A percentile compares a stretch with the other conserved stretches of the same genome.
Evolutionary conservation across 37 sponge, comb jelly and placozoan species (phyloP).

Genomic region (Crambe crambe): DNA sequence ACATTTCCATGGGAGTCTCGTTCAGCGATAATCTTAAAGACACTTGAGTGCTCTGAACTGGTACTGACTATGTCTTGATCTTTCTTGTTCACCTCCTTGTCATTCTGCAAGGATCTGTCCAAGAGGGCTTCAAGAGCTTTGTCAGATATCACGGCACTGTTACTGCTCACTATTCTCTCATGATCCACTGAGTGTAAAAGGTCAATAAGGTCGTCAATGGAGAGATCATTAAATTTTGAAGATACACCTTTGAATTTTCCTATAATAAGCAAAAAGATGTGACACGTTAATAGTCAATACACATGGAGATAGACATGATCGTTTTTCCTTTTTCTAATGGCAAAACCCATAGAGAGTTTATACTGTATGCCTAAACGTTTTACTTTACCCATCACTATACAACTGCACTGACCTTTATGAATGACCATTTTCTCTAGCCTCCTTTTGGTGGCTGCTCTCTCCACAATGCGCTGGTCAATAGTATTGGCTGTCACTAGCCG

Average conservation of each 20-base stretch:
- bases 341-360: no score
- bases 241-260: conserved; percentile 73
- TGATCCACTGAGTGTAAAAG: conserved; percentile 74
- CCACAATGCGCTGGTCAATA: conserved; percentile 92
- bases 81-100: background rate
- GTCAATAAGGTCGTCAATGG: conserved; percentile 58
- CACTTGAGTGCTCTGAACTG: background rate
- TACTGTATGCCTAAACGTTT: no score
- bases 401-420: conserved; percentile 87
- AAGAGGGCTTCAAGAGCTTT: conserved; percentile 63
- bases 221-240: conserved; percentile 17
- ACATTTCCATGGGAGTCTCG: background rate
- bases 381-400: no score
- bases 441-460: conserved; percentile 84
- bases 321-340: no score
- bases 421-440: conserved; percentile 94
- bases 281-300: background rate
- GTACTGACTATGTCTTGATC: background rate
- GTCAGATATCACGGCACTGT: conserved; percentile 69
- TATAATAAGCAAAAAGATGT: conserved; percentile 6
- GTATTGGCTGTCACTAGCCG: conserved; percentile 88
- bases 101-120: conserved; percentile 40
- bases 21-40: conserved; percentile 6
- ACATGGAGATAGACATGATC: no score
- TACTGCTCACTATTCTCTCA: conserved; percentile 60